phyloP scores from a whole-genome alignment of 2,797 vertebrate genomes.

The Siniperca obscura region DNA sequence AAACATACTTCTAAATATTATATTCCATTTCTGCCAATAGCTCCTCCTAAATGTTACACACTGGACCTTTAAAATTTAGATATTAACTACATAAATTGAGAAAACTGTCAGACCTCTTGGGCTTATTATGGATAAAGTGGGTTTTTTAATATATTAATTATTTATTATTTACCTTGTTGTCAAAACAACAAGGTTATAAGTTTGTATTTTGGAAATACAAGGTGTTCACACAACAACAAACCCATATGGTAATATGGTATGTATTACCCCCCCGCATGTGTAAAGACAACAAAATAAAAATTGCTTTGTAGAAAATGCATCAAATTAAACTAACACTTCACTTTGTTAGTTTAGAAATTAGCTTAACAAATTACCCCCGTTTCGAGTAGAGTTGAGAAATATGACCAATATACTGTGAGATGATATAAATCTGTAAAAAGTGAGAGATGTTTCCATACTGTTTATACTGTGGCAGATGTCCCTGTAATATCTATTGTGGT shows the following conservation, averaged over 20 bases:
- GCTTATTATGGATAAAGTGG: background rate
- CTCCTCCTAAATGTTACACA: too few relatives aligned
- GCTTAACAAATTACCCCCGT: background rate
- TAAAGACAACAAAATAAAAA: conserved; percentile 5
- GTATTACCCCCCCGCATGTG: background rate
- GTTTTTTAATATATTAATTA: too few relatives aligned
- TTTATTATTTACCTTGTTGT: too few relatives aligned
- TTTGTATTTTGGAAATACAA: conserved; percentile 5
- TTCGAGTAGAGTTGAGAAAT: conserved; percentile 11
- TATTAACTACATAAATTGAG: background rate
- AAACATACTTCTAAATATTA: too few relatives aligned
- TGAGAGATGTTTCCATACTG: background rate
- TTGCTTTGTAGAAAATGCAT: conserved; percentile 8
- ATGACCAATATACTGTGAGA: background rate
- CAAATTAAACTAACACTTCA: background rate
- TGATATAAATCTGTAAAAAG: background rate
- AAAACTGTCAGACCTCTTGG: background rate
- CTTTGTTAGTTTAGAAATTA: conserved; percentile 3
- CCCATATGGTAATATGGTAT: background rate
- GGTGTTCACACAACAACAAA: background rate
- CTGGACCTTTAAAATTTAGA: too few relatives aligned
- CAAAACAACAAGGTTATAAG: background rate
- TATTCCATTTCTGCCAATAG: too few relatives aligned
- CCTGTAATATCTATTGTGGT: background rate
- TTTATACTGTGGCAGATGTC: background rate